Evolutionary conservation across 2,797 vertebrate genomes (phyloP).

Genomic region (Gymnothorax javanicus): DNA sequence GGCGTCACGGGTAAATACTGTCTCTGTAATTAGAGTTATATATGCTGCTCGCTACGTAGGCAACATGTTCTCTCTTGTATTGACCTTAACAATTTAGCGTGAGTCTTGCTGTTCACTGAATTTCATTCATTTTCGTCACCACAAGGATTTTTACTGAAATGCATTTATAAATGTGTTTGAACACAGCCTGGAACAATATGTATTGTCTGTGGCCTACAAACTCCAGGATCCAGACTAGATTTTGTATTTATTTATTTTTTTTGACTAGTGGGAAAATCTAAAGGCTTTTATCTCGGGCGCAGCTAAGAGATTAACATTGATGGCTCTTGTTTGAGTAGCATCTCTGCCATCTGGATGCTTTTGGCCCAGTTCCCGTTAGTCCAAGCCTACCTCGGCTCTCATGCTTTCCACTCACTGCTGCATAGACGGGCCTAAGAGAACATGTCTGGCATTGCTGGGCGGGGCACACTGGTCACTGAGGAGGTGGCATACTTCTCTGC

Average conservation of each 20-base stretch:
- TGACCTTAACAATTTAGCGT: background rate
- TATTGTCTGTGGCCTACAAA: background rate
- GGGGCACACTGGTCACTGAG: conserved; percentile 57
- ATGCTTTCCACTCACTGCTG: background rate
- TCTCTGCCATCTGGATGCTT: background rate
- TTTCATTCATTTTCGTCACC: background rate
- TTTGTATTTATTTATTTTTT: background rate
- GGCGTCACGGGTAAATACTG: background rate
- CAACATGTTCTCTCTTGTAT: background rate
- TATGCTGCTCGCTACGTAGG: background rate
- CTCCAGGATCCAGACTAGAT: background rate
- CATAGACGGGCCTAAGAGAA: conserved; percentile 37
- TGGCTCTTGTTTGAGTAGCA: conserved; percentile 16
- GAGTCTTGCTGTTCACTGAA: background rate
- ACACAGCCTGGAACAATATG: background rate
- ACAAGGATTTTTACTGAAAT: background rate
- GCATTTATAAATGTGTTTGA: background rate
- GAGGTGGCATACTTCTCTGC: conserved; percentile 63
- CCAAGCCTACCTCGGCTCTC: background rate
- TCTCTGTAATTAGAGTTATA: background rate
- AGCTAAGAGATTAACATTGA: background rate
- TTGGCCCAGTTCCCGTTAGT: conserved; percentile 29
- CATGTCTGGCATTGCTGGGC: conserved; percentile 42
- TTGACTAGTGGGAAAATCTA: background rate
- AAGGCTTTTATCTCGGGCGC: background rate